Percentiles rank a stretch among this genome's conserved stretches.
Conservation (phyloP, 2,888 invertebrate species). For the Leucania comma region DNA sequence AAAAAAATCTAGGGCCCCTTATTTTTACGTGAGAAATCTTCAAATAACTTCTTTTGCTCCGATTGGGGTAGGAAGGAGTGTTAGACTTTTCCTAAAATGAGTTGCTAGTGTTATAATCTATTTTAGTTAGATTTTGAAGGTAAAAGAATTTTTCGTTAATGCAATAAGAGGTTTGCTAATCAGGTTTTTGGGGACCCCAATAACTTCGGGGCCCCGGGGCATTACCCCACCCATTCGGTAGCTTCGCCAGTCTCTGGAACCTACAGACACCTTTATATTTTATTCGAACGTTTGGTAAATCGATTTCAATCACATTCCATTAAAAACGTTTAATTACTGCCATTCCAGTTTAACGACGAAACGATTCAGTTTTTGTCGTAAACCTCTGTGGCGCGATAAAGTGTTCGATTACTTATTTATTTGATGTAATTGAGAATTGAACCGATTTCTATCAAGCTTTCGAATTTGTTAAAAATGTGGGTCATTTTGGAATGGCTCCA, state of each 20-base stretch:
- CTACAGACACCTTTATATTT: neutral
- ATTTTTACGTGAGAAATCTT: too few relatives aligned
- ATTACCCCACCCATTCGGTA: too few relatives aligned
- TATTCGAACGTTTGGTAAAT: slow-evolving; percentile 8
- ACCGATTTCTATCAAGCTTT: neutral
- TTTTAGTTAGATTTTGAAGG: too few relatives aligned
- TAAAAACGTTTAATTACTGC: slow-evolving; percentile 35
- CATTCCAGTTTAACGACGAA: slow-evolving; percentile 25
- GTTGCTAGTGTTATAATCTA: too few relatives aligned
- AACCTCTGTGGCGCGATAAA: slow-evolving; percentile 31
- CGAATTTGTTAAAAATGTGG: neutral
- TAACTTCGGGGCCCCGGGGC: too few relatives aligned
- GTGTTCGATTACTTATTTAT: neutral
- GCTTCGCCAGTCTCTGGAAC: neutral
- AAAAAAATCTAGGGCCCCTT: too few relatives aligned
- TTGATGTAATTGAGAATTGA: slow-evolving; percentile 9
- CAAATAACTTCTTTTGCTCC: too few relatives aligned
- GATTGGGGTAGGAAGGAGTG: too few relatives aligned
- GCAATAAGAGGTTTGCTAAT: too few relatives aligned
- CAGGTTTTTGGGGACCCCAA: too few relatives aligned
- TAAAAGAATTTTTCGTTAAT: too few relatives aligned
- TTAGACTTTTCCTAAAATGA: too few relatives aligned
- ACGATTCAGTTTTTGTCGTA: slow-evolving; percentile 24
- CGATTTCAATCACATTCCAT: slow-evolving; percentile 36
- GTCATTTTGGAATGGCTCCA: neutral